These are phyloP conservation scores for Botrylloides violaceus DNA, from an alignment of 23 tunicate species.

Conservation along the genomic window DNA sequence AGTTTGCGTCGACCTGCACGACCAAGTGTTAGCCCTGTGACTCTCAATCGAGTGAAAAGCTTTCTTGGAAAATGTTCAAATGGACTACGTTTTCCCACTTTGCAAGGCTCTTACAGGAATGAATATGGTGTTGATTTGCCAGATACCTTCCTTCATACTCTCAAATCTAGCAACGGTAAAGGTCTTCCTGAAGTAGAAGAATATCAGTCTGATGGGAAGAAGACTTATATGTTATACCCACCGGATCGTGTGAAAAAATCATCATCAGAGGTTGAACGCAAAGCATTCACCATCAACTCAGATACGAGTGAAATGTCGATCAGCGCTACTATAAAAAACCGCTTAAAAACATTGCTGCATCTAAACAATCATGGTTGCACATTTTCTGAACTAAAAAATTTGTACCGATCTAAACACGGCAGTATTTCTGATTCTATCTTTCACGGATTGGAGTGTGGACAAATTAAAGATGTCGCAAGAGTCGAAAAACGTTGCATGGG, in stretches of 20 bases:
- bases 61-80: background rate
- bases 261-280: too few relatives aligned
- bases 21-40: background rate
- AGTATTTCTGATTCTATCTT: background rate
- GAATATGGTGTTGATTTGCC: background rate
- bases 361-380: background rate
- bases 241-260: background rate
- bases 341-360: background rate
- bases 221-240: background rate
- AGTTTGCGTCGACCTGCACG: background rate
- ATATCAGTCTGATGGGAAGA: background rate
- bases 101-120: background rate
- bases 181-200: background rate
- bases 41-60: background rate
- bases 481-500: background rate
- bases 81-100: background rate
- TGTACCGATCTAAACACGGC: background rate
- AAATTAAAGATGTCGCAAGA: background rate
- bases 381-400: background rate
- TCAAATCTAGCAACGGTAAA: background rate
- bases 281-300: background rate
- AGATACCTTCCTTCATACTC: background rate
- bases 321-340: background rate
- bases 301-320: background rate
- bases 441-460: background rate